Percentiles rank a stretch among this genome's conserved stretches.
phyloP scores from a whole-genome alignment of 2,888 invertebrate species.

The Rhabditophanes sp. region DNA sequence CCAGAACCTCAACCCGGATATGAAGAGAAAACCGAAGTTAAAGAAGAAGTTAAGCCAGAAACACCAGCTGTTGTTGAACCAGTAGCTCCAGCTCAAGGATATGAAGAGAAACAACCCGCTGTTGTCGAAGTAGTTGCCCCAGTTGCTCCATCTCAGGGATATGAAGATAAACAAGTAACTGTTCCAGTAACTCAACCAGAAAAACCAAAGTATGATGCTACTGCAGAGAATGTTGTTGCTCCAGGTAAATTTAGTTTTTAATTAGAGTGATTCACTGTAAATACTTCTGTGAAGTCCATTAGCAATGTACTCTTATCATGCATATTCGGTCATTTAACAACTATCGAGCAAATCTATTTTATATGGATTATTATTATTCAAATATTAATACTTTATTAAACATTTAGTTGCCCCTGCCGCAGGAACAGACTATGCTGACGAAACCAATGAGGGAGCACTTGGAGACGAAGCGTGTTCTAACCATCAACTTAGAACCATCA shows the following conservation, averaged over 20 bases:
- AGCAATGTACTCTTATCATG: too few species aligned
- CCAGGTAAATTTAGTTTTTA: background rate
- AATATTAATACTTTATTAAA: background rate
- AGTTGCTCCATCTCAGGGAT: background rate
- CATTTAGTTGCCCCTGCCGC: background rate
- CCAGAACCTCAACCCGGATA: slow-evolving; percentile 4
- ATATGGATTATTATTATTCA: too few species aligned
- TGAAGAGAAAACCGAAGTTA: too few species aligned
- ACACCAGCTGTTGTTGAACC: slow-evolving; percentile 1
- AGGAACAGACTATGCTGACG: slow-evolving; percentile 6
- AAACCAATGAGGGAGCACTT: slow-evolving; percentile 17
- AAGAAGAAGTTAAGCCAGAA: background rate
- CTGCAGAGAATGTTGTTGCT: background rate
- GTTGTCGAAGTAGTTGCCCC: slow-evolving; percentile 3
- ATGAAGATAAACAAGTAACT: slow-evolving; percentile 1
- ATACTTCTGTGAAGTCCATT: too few species aligned
- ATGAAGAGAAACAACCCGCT: slow-evolving; percentile 4
- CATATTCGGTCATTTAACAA: too few species aligned
- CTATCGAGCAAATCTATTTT: too few species aligned
- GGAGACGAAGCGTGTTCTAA: background rate
- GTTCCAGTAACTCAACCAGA: slow-evolving; percentile 5
- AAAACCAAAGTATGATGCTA: slow-evolving; percentile 3
- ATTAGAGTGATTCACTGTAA: too few species aligned
- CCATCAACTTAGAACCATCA: slow-evolving; percentile 12
- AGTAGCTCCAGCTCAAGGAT: slow-evolving; percentile 1